A percentile compares a stretch with the other conserved stretches of the same genome.
Conservation (phyloP, 2,888 invertebrate species). For the Colletes collaris region DNA sequence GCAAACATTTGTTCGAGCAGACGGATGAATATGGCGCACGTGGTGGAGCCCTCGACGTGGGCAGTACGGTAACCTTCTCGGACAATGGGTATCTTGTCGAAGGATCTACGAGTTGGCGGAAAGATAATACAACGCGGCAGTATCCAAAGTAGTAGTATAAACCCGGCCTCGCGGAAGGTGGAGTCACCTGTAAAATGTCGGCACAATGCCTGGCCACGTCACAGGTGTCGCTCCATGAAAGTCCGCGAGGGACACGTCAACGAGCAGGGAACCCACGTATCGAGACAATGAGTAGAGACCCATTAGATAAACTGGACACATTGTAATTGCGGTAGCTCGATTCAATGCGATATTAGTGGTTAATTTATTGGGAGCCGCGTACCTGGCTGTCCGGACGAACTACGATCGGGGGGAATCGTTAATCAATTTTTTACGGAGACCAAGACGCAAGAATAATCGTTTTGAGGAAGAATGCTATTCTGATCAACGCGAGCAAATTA, state of each 20-base stretch:
- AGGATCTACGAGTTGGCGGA: constrained; percentile 67
- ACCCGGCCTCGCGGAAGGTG: constrained; percentile 56
- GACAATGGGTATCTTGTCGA: constrained; percentile 68
- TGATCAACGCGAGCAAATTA: too few species aligned
- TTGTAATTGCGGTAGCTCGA: constrained; percentile 49
- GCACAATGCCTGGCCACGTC: constrained; percentile 67
- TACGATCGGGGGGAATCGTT: neutral
- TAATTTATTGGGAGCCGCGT: constrained; percentile 38
- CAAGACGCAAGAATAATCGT: neutral
- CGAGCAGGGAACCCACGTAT: constrained; percentile 41
- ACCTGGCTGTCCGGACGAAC: constrained; percentile 5
- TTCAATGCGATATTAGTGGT: constrained; percentile 45
- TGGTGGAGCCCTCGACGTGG: constrained; percentile 57
- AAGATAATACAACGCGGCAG: constrained; percentile 65
- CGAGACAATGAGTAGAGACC: constrained; percentile 54
- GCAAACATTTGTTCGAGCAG: constrained; percentile 31
- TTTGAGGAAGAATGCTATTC: too few species aligned
- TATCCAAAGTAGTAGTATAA: constrained; percentile 60
- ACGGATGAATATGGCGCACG: constrained; percentile 36
- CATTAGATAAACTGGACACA: constrained; percentile 51
- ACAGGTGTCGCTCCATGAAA: constrained; percentile 67
- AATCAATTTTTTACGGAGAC: neutral
- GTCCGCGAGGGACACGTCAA: constrained; percentile 41
- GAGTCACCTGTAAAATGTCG: constrained; percentile 71
- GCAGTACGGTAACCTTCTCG: constrained; percentile 65